Evolutionary conservation across 2,888 invertebrate genomes (phyloP), one percentile per base, ranked within the genome.

Genomic region (Lobophora halterata): DNA sequence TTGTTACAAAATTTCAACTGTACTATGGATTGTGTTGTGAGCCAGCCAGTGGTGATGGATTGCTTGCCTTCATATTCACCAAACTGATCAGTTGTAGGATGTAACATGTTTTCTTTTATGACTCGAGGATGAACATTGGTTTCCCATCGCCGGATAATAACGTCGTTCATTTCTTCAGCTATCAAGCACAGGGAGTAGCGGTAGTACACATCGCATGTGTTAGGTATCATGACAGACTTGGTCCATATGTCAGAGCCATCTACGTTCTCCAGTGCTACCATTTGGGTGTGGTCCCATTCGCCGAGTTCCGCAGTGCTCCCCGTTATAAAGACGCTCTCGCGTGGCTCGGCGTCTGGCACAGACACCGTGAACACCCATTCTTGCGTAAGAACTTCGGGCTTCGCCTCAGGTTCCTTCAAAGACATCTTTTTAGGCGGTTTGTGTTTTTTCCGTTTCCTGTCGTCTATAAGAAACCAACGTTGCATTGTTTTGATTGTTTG

Each of bases 1-100:
- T 93, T 92, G 61, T 94, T 93, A 58, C 92, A 91, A 61, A 96
- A 90, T 73, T 96, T 95, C 43, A 97, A 90, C 71, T 97, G 96
- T 26, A 97, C 88, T 34, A 94, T 87, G n/a, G 93, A 93, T 70
- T 95, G 95, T 46, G 90, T 89, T 19, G 93, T 95, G 13, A 97
- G 85, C 97, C 97, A 97, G 6, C 97, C 97, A 52, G 91, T 89
- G 62, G 93, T 93, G 6, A 95, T 79, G 52, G 89, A 89, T 47
- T 79, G 76, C 12, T 79, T 75, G 6, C 82, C 89, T 56, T 88
- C 88, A 58, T 90, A 89, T 56, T 88, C 83, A 26, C 95, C 95
- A 82, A 94, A 95, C 28, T 83, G 81, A 48, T 93, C 92, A 11
- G 86, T 80, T 38, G 79, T 73, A 17, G 89, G 88, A 49, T 83